Evolutionary conservation across 2,113 vertebrate genomes (phyloP), one percentile per base, ranked within the genome.

Genomic region (Sakesphorus luctuosus): DNA sequence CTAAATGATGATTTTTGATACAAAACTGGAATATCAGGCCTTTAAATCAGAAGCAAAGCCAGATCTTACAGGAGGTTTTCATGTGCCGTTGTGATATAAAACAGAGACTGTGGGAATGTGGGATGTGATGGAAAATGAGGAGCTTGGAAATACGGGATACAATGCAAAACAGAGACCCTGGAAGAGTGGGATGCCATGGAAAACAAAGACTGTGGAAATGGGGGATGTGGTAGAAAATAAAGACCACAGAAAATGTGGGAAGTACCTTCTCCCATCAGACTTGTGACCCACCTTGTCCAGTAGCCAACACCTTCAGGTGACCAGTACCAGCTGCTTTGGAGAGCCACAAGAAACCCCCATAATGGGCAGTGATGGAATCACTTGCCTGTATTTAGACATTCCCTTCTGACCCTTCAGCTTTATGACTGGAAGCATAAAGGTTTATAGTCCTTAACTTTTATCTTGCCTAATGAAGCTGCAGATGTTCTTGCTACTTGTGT

Each of bases 391-490:
- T 71, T 79, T 67, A 76, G 76, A 49, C 86, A 86, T 53, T 87
- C 88, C 90, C 91, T 96, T 31, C 87, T 89, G 76, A 83, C 87
- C 93, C 95, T 83, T 38, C 7, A 79, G 80, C 87, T 93, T 96
- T 93, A 89, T 12, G 88, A 58, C 88, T 89, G 6, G 47, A 75
- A 40, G 67, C 90, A 79, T 93, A 86, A 94, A 89, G 77, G 72
- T 96, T 96, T 94, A 83, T 83, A 75, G 81, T 93, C 93, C 93
- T 93, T 91, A 79, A 83, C 93, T 94, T 86, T 93, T 66, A 79
- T 89, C 84, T 89, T 91, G 90, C 84, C 90, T 91, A 93, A 91
- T 79, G 90, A 82, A 93, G 90, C 95, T 87, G 95, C 93, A 91
- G 93, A 86, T 94, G 90, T 80, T 94, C 13, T 2, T 50, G 62